phyloP scores from a whole-genome alignment of 2,888 invertebrate species.

The Lochmaea crataegi region DNA sequence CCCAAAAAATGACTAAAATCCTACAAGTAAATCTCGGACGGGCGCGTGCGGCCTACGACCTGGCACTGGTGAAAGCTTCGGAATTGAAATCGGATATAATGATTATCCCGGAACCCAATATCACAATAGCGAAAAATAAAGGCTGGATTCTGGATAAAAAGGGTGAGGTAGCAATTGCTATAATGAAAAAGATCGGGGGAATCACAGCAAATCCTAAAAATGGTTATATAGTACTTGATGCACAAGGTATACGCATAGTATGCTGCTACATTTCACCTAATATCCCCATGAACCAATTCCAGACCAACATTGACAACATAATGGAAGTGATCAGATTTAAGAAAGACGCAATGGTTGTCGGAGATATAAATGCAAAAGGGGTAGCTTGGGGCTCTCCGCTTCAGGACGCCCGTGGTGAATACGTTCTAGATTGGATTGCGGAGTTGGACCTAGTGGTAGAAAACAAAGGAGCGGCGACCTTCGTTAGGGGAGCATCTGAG shows the following conservation, averaged over 20 bases:
- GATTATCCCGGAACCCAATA: constrained; percentile 37
- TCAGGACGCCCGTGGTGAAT: neutral
- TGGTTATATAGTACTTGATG: constrained; percentile 7
- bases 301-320: constrained; percentile 12
- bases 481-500: too few species aligned
- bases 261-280: constrained; percentile 27
- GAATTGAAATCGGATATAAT: constrained; percentile 27
- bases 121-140: neutral
- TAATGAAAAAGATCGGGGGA: constrained; percentile 6
- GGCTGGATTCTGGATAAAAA: too few species aligned
- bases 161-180: too few species aligned
- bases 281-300: constrained; percentile 1
- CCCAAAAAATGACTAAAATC: neutral
- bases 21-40: neutral
- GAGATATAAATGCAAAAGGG: constrained; percentile 35
- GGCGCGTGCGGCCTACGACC: neutral
- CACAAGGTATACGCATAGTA: constrained; percentile 5
- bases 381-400: constrained; percentile 25
- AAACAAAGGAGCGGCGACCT: too few species aligned
- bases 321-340: neutral
- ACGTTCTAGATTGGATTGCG: neutral
- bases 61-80: constrained; percentile 20
- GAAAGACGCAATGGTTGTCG: constrained; percentile 14
- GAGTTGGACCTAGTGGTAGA: neutral
- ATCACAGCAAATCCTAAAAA: neutral